Conservation (phyloP, 2,113 vertebrate genomes). For the Nerophis lumbriciformis region DNA sequence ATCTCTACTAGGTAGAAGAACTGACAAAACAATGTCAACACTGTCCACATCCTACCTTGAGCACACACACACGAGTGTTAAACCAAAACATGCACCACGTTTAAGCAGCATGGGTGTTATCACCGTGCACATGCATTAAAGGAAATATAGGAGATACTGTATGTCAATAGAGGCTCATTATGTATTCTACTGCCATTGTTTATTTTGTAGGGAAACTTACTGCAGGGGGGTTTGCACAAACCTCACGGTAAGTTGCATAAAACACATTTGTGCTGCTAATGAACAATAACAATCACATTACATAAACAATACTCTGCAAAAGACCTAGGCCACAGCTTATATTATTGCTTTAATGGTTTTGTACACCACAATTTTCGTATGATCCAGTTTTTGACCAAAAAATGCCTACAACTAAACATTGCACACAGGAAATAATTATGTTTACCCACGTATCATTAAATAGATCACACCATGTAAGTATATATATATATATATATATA, state of each 20-base stretch:
- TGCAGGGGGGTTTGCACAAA: not conserved
- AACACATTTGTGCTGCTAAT: not conserved
- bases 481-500: no score
- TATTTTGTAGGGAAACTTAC: not conserved
- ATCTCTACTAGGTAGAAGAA: not conserved
- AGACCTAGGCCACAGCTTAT: no score
- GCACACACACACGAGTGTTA: not conserved
- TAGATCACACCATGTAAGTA: no score
- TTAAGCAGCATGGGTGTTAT: not conserved
- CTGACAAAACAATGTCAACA: not conserved
- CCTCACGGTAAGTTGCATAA: not conserved
- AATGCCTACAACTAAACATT: no score
- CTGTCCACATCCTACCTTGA: not conserved
- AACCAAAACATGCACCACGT: not conserved
- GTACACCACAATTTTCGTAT: no score
- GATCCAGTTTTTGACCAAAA: no score
- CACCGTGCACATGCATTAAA: constrained; percentile 1
- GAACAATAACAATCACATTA: no score
- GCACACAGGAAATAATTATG: no score
- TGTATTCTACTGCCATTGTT: not conserved
- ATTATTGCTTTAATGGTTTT: no score
- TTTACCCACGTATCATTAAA: no score
- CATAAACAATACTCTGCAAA: no score
- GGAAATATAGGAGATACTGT: not conserved
- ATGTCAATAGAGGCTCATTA: not conserved